Base-by-base conservation (phyloP, 2,797 vertebrate species). In the Syngnathus rostellatus region DNA sequence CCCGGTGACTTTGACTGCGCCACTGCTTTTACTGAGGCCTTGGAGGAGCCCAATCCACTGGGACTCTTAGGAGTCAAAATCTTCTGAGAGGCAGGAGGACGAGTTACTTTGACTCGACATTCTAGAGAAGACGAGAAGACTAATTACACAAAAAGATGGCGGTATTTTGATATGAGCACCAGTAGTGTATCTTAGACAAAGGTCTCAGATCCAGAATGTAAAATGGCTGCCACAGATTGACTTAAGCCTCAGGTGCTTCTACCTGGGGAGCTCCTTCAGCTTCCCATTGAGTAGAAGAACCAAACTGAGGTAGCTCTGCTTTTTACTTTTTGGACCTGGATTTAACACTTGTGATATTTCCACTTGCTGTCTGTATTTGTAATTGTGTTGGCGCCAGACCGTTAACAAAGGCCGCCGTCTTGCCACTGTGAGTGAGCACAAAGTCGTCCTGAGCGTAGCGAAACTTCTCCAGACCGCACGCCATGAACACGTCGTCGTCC, bases 381-480 rank as follows among this genome's bases (percentile, higher is more conserved):
- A 1, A 62, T 11, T 65, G 11, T 39, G 40, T 10, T 9, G 58
- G 64, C 3, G 21, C 31, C 11, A 53, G 64, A 92, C 91, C 91
- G 1, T 68, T 91, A 0, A 91, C 86, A n/a, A 92, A 92, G 0
- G 84, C 67, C 0, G 67, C 71, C 0, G 72, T 58, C 87, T 97
- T 93, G 88, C 93, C 89, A 0, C 90, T 90, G 76, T 97, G 94
- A 68, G 95, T 96, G 85, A 99, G 83, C 25, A 95, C 93, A 19
- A 97, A 98, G 88, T 98, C 96, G 80, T 98, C 96, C 87, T 98
- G 96, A 66, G 96, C 96, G 0, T 99, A 98, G 1, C 96, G 94
- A 54, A 94, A 98, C 87, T 97, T 98, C 83, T 98, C 96, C 3
- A 93, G 93, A 53, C 97, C 97, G 12, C 97, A 99, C 0, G 96